Evolutionary conservation across 2,888 invertebrate species (phyloP), one percentile per base, ranked within the genome.

Genomic region (Melinopterus prodromus): DNA sequence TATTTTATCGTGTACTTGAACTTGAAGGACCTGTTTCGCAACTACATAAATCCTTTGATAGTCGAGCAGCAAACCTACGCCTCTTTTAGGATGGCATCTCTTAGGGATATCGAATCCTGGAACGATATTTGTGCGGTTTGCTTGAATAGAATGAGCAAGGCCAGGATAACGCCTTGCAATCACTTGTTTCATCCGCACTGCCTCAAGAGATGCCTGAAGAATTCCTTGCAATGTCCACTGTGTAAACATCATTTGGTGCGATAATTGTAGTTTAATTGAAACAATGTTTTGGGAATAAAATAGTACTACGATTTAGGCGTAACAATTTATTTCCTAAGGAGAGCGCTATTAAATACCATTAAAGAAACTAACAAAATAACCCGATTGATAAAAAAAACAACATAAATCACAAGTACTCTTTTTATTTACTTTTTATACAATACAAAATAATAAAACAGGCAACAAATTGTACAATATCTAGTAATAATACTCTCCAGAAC

Each of bases 111-210:
- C 69, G 89, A 91, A 14, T 91, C 91, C 14, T 91, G 93, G 84
- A 94, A 95, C 83, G 95, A 96, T 84, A 93, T 95, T 6, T 96
- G 96, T 87, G 94, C 95, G 0, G 94, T 96, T 2, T 96, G 96
- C 85, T 90, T 96, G 70, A 93, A 92, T 80, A 87, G 89, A 12
- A 95, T 96, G 95, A 91, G 90, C 78, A 91, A 92, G 7, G 95
- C 95, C 0, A 90, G 95, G 72, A 92, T 95, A 70, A 96, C 95
- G 0, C 95, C 95, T 0, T 96, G 96, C 86, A 94, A 94, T 74
- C 96, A 96, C 87, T 91, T 94, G 86, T 96, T 95, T 89, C 96
- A 96, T 88, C 94, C 94, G 0, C 93, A 93, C 85, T 96, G 96
- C 85, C 89, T 96, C 26, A 90, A 95, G 80, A 91, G 92, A 82